Base-by-base conservation (phyloP, 2,797 vertebrate species). In the Naso thynnoides region DNA sequence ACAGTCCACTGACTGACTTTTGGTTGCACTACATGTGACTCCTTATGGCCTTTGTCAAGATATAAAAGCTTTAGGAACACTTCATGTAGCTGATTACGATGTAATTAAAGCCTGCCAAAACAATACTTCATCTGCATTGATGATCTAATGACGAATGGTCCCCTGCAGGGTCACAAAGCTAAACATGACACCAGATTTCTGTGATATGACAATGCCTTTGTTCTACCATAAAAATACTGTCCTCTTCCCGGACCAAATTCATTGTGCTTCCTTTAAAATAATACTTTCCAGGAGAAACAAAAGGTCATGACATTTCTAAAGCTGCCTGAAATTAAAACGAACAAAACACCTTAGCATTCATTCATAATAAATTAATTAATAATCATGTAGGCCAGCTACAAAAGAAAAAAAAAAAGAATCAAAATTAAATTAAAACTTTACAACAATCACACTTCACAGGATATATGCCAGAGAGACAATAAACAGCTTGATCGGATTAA, bases 371-470 rank as follows among this genome's bases (percentile, higher is more conserved):
- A 96, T 98, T 98, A 99, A 96, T 90, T 79, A 86, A 93, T 94
- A 88, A 95, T 94, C 85, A 88, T 97, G 98, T 99, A 99, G 98
- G 95, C 98, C 98, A 96, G 98, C 98, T 98, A 99, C 98, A 95
- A 95, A 95, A 92, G 90, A 94, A 86, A 90, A 86, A 90, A 88
- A 89, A 89, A 83, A 92, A 76, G 84, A 65, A 87, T 85, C 81
- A 88, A 78, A 90, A 90, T 93, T 92, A 93, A 95, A 95, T 93
- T 92, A 95, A 92, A 95, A 89, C 67, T 56, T 84, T 75, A 88
- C 89, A 89, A 91, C 82, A 91, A 93, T 93, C 84, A 86, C 89
- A 93, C 87, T 92, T 94, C 86, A 94, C 93, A 93, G 88, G 87
- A 93, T 91, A 80, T 71, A 85, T 83, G 83, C 85, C 79, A 79